Base-by-base conservation (phyloP, 2,797 vertebrate genomes). In the Triplophysa yarkandensis region DNA sequence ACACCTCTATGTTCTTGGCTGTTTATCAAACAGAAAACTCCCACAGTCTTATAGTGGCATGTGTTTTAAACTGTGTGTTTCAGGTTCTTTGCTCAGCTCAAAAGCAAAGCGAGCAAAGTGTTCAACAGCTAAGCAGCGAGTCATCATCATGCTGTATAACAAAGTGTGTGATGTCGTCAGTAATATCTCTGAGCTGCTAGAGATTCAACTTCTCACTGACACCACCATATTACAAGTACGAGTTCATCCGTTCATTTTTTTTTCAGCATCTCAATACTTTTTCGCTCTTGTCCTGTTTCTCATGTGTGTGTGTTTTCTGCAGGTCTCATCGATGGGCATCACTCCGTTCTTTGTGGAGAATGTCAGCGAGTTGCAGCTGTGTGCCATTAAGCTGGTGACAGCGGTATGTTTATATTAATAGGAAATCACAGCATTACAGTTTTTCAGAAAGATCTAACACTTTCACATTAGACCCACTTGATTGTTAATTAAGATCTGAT, bases 301-400 rank as follows among this genome's bases (percentile, higher is more conserved):
- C 9, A 55, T 1, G 27, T 17, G 13, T 25, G 11, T 61, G n/a
- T 25, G 46, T 39, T 1, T 36, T 48, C 25, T 61, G 34, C 80
- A 99, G 97, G 93, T 98, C 80, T 99, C 97, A 1, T 99, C 97
- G 0, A 98, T 98, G 96, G 97, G 97, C 83, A 99, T 99, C 88
- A 99, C 97, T 71, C 97, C 97, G 2, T 99, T 98, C 90, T 99
- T 98, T 91, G 97, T 98, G 84, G 97, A 99, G 93, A 98, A 94
- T 83, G 96, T 99, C 89, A 99, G 97, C 86, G 97, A 98, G 84
- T 88, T 98, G 82, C 97, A 98, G 64, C 86, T 99, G 68, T 98
- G 96, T 87, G 95, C 94, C 88, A 99, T 98, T 88, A 98, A 98
- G 85, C 89, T 98, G 85, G 97, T 99, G 73, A 99, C 96, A 82